Evolutionary conservation across 2,113 vertebrate species (phyloP).

Genomic region (Periophthalmus modestus): DNA sequence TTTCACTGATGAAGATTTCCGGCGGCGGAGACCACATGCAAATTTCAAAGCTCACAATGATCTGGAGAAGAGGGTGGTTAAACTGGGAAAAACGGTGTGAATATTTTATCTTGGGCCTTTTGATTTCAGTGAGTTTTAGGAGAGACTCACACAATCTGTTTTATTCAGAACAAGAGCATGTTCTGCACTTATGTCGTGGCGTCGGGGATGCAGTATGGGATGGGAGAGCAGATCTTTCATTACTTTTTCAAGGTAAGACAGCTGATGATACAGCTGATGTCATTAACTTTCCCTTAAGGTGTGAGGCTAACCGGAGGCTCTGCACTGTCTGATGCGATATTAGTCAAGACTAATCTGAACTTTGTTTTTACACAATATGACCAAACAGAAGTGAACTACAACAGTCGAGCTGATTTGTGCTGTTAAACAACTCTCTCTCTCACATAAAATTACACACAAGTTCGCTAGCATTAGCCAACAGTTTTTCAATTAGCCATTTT

Average conservation of each 20-base stretch:
- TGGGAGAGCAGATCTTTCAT: slow-evolving; percentile 87
- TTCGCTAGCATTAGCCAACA: no score
- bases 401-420: no score
- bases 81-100: slow-evolving; percentile 83
- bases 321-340: no score
- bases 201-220: slow-evolving; percentile 89
- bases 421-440: no score
- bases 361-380: no score
- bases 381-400: no score
- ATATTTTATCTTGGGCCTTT: neutral
- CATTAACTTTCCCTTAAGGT: no score
- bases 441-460: no score
- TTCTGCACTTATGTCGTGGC: slow-evolving; percentile 87
- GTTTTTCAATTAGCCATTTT: no score
- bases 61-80: slow-evolving; percentile 85
- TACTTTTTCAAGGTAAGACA: slow-evolving; percentile 94
- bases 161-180: slow-evolving; percentile 72
- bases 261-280: no score
- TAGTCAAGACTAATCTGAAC: no score
- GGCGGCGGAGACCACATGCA: slow-evolving; percentile 84
- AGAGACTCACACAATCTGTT: neutral
- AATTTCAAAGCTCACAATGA: slow-evolving; percentile 83
- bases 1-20: slow-evolving; percentile 86
- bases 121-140: neutral
- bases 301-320: no score